phyloP scores from a whole-genome alignment of 2,113 vertebrate genomes.

The Gavialis gangeticus region DNA sequence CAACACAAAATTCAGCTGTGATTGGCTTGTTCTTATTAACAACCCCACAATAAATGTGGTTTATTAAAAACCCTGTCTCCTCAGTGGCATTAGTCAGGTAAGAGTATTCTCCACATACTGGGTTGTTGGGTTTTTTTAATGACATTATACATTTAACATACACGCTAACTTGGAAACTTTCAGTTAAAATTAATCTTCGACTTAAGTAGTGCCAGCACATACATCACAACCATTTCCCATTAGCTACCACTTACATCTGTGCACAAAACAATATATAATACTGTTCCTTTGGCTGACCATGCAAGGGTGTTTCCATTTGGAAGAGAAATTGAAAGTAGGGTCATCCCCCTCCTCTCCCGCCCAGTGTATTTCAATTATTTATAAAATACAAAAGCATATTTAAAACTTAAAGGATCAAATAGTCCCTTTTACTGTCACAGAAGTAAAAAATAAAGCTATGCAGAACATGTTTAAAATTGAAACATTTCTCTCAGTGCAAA shows the following conservation, averaged over 20 bases:
- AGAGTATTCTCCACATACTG: neutral
- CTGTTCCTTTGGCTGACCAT: neutral
- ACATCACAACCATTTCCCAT: rapidly evolving
- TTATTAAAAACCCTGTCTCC: neutral
- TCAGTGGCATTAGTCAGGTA: neutral
- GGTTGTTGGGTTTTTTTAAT: no score
- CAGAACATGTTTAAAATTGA: conserved; percentile 7
- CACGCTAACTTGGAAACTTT: neutral
- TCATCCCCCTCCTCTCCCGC: neutral
- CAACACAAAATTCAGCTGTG: neutral
- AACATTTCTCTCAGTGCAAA: neutral
- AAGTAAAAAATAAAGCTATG: neutral
- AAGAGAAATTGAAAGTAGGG: neutral
- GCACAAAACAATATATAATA: neutral
- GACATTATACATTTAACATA: no score
- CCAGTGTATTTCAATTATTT: neutral
- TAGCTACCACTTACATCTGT: neutral
- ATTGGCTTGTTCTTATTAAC: neutral
- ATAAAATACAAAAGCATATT: neutral
- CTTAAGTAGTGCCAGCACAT: neutral
- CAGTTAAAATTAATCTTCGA: neutral
- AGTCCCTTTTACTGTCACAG: neutral
- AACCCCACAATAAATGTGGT: neutral
- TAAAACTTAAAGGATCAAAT: neutral
- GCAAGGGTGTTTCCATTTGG: neutral